A percentile compares a stretch with the other conserved stretches of the same genome.
Evolutionary conservation across 2,113 vertebrate species (phyloP).

Genomic region (Lasiurus borealis): DNA sequence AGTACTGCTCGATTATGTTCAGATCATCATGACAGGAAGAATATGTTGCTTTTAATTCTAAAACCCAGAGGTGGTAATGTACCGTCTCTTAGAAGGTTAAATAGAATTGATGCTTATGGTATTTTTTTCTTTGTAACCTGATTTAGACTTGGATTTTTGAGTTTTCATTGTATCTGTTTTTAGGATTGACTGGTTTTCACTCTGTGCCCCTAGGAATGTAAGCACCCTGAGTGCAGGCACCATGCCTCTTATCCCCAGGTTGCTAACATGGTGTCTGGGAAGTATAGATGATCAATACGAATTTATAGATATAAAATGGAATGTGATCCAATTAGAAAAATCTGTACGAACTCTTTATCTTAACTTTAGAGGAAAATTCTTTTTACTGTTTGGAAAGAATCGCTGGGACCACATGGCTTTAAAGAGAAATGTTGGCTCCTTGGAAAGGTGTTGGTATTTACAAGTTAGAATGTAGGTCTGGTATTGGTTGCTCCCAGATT

Average conservation of each 20-base stretch:
- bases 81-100: not conserved
- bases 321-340: not conserved
- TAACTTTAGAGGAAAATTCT: conserved; percentile 30
- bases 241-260: not conserved
- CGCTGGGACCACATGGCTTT: not conserved
- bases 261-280: not conserved
- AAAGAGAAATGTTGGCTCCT: not conserved
- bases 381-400: not conserved
- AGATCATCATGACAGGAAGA: not conserved
- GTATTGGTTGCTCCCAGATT: conserved; percentile 3
- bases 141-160: conserved; percentile 31
- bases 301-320: not conserved
- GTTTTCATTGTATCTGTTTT: conserved; percentile 27
- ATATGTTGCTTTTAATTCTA: conserved; percentile 50
- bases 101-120: not conserved
- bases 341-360: not conserved
- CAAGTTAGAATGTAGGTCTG: conserved; percentile 34
- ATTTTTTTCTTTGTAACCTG: not conserved
- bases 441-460: not conserved
- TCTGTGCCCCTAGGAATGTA: not conserved
- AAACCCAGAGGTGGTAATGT: conserved; percentile 42
- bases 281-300: not conserved
- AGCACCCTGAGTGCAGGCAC: not conserved
- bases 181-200: not conserved
- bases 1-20: conserved; percentile 29